Evolutionary conservation across 1,140 invertebrate genomes (phyloP).

Genomic region (Drosophila parabipectinata): DNA sequence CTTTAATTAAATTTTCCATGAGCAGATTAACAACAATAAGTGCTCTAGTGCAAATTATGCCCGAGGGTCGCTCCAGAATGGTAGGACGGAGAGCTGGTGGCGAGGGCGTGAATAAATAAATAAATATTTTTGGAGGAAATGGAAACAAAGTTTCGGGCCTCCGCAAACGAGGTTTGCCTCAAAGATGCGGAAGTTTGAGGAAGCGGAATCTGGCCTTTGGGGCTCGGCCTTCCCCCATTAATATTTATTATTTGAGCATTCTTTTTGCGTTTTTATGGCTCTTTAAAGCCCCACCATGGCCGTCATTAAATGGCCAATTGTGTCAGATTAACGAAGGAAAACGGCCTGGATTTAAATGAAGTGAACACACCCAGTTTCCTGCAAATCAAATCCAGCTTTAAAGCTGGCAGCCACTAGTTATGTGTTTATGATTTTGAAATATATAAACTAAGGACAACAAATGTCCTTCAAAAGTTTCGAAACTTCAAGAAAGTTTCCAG

Average conservation of each 20-base stretch:
- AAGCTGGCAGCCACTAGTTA: too few species aligned
- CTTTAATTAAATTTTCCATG: constrained; percentile 78
- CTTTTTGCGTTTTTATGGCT: constrained; percentile 47
- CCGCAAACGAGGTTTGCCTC: constrained; percentile 33
- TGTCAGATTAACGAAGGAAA: constrained; percentile 41
- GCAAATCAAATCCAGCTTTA: background rate
- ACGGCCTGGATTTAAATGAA: constrained; percentile 50
- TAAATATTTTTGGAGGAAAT: constrained; percentile 62
- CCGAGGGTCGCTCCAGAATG: constrained; percentile 18
- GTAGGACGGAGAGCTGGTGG: constrained; percentile 9
- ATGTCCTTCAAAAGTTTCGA: background rate
- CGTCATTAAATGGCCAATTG: constrained; percentile 60
- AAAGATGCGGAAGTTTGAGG: background rate
- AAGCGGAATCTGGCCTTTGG: constrained; percentile 8
- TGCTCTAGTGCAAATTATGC: constrained; percentile 73
- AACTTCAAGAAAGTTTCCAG: constrained; percentile 2
- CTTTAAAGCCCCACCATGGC: constrained; percentile 56
- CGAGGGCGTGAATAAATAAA: constrained; percentile 72
- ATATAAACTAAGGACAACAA: too few species aligned
- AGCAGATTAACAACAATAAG: constrained; percentile 78
- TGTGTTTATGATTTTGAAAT: too few species aligned
- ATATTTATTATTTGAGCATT: constrained; percentile 70
- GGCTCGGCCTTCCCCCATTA: constrained; percentile 45
- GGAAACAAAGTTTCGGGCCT: constrained; percentile 20
- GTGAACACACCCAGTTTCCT: constrained; percentile 30